A percentile compares a stretch with the other conserved stretches of the same genome.
phyloP scores from a whole-genome alignment of 2,113 vertebrate species.

The Aspidoscelis tigris region DNA sequence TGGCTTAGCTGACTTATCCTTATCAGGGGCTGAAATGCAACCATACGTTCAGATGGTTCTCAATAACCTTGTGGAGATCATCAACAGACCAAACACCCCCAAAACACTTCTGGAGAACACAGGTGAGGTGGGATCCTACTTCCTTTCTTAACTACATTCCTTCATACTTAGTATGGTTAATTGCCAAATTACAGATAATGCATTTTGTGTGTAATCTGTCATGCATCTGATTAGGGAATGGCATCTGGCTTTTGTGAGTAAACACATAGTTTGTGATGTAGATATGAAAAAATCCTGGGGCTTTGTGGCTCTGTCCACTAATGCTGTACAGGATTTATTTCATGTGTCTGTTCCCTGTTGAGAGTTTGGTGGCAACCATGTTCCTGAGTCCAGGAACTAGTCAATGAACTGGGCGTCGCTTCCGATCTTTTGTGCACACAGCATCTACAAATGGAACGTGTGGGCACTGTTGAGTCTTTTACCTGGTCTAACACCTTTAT shows the following conservation, averaged over 20 bases:
- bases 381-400: not conserved
- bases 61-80: slow-evolving; percentile 93
- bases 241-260: not conserved
- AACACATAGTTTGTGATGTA: not conserved
- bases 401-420: not conserved
- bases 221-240: not conserved
- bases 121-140: slow-evolving; percentile 69
- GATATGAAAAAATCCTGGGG: not conserved
- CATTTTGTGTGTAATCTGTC: not conserved
- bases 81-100: slow-evolving; percentile 94
- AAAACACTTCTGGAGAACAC: slow-evolving; percentile 96
- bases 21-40: slow-evolving; percentile 92
- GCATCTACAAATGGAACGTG: not conserved
- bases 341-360: not conserved
- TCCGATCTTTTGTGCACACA: not conserved
- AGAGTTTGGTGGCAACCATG: not conserved
- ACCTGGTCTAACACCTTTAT: not conserved
- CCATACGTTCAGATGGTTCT: slow-evolving; percentile 93
- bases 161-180: not conserved
- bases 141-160: slow-evolving; percentile 13
- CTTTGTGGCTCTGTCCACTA: not conserved
- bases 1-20: slow-evolving; percentile 2
- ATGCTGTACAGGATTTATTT: not conserved
- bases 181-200: not conserved
- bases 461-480: not conserved